Percentiles rank a stretch among this genome's conserved stretches.
Evolutionary conservation across 2,797 vertebrate genomes (phyloP).

Genomic region (Sebastes flavidus): DNA sequence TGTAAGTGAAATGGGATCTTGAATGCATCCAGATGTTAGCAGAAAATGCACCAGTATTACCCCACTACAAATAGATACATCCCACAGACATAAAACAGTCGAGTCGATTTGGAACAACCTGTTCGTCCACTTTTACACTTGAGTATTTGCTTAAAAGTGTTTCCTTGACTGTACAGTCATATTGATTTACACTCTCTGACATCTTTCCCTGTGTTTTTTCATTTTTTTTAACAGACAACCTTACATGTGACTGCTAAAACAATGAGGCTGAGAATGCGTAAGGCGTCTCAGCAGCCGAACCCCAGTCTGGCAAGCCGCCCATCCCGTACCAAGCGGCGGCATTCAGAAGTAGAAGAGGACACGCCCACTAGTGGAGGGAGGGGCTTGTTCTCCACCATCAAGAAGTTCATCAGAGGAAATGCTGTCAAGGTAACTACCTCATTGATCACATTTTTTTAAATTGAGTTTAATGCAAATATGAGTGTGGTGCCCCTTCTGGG

Average conservation of each 20-base stretch:
- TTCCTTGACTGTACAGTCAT: not conserved
- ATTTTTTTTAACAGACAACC: constrained; percentile 68
- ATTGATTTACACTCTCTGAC: not conserved
- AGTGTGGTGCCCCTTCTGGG: not conserved
- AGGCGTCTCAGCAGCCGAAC: constrained; percentile 93
- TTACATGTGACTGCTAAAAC: constrained; percentile 93
- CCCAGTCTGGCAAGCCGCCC: constrained; percentile 85
- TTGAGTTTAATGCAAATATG: not conserved
- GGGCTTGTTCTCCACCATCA: constrained; percentile 94
- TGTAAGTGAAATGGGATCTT: constrained; percentile 82
- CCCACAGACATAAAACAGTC: not conserved
- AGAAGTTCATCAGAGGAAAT: constrained; percentile 96
- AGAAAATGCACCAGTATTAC: constrained; percentile 52
- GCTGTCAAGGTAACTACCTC: constrained; percentile 88
- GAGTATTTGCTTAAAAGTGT: not conserved
- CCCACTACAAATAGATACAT: constrained; percentile 32
- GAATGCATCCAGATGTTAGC: constrained; percentile 84
- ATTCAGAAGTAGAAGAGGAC: constrained; percentile 91
- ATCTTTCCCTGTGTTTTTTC: not conserved
- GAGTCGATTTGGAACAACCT: not conserved
- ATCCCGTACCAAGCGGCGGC: constrained; percentile 92
- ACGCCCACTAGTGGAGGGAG: constrained; percentile 86
- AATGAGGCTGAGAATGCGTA: constrained; percentile 99
- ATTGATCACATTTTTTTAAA: not conserved
- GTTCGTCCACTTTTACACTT: not conserved